A percentile compares a stretch with the other conserved stretches of the same genome.
phyloP scores from a whole-genome alignment of 2,797 vertebrate species.

The Menidia menidia region DNA sequence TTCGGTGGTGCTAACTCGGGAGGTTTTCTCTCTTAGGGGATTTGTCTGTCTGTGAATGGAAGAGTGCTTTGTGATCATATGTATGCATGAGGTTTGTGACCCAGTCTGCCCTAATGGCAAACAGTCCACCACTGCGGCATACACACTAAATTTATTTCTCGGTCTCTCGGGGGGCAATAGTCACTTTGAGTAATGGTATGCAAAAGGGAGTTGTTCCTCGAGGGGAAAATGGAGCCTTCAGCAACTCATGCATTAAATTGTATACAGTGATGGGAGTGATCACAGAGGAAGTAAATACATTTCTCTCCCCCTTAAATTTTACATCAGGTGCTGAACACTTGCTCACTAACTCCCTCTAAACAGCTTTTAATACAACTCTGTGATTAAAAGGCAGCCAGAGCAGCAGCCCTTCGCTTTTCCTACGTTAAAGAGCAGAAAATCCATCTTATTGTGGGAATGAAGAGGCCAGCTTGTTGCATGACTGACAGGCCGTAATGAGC shows the following conservation, averaged over 20 bases:
- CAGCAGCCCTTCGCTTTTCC: slow-evolving; percentile 39
- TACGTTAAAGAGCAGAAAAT: slow-evolving; percentile 29
- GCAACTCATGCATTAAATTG: slow-evolving; percentile 39
- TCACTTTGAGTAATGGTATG: slow-evolving; percentile 55
- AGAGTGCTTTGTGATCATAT: slow-evolving; percentile 23
- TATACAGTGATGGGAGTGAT: slow-evolving; percentile 32
- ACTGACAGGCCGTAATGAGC: slow-evolving; percentile 46
- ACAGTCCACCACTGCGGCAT: background rate
- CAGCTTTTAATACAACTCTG: slow-evolving; percentile 38
- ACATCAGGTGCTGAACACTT: slow-evolving; percentile 51
- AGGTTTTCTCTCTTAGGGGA: slow-evolving; percentile 8
- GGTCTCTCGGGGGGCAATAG: slow-evolving; percentile 26
- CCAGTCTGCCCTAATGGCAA: slow-evolving; percentile 18
- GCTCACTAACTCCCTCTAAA: slow-evolving; percentile 13
- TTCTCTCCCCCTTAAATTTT: slow-evolving; percentile 9
- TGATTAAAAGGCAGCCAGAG: slow-evolving; percentile 43
- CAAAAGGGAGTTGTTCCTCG: slow-evolving; percentile 41
- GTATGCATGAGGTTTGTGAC: slow-evolving; percentile 14
- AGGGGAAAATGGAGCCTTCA: slow-evolving; percentile 35
- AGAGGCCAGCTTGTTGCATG: slow-evolving; percentile 28
- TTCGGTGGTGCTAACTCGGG: slow-evolving; percentile 26
- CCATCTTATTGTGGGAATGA: slow-evolving; percentile 23
- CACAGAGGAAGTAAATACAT: slow-evolving; percentile 40
- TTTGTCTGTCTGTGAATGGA: background rate
- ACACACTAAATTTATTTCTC: slow-evolving; percentile 34